Base-by-base conservation (phyloP, 1,140 invertebrate species). In the Meloidogyne exigua region DNA sequence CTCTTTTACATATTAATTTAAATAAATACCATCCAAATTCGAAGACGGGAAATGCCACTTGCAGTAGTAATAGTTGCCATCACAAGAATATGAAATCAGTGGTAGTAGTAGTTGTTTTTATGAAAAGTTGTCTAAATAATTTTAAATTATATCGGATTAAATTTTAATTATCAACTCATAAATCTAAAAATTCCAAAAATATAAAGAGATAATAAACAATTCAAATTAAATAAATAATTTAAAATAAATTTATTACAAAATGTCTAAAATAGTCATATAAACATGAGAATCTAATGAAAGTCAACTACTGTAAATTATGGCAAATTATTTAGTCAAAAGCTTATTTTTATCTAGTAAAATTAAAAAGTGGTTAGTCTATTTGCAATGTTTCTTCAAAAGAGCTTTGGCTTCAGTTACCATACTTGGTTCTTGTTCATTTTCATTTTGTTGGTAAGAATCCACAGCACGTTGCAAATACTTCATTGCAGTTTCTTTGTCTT, bases 401-500 rank as follows among this genome's bases (percentile, higher is more conserved):
- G 79, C 42, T 28, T 83, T 74, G 11, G 68, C 81, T 66, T 82
- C 81, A 28, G 74, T 66, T 10, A 84, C 23, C 5, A 63, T 21
- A 66, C 83, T 80, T n/a, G 49, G n/a, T 18, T 82, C 82, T n/a
- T 68, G 66, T 18, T 75, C 39, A n/a, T 64, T 72, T 32, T 68
- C 69, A 32, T 80, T 70, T 32, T 75, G 25, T n/a, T 66, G 63
- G 25, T 68, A 12, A 7, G 80, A n/a, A 7, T 72, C 68, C 15
- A 49, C 32, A n/a, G 77, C 75, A 36, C 36, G 23, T 18, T 78
- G 74, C 26, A 82, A 67, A 42, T 75, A 75, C 36, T 74, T 68
- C 10, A 57, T n/a, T 18, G 82, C 83, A 11, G 68, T 73, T 5
- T 39, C 42, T 32, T 83, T 84, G 42, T 82, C 83, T 15, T 66